A percentile compares a stretch with the other conserved stretches of the same genome.
phyloP scores from a whole-genome alignment of 2,113 vertebrate genomes.

The Xiphias gladius region DNA sequence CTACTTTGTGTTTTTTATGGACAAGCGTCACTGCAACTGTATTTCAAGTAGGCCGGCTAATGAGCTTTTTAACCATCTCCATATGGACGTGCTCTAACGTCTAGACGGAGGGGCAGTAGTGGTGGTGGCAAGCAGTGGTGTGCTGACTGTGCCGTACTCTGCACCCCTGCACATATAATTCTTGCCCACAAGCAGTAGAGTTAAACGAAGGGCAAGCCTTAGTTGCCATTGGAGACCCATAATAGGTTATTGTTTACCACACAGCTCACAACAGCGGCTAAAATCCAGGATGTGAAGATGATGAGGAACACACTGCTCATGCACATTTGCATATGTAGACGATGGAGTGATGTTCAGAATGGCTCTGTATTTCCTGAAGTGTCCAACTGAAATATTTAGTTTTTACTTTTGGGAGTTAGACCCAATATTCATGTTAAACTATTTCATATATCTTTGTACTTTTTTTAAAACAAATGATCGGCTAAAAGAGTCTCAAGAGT shows the following conservation, averaged over 20 bases:
- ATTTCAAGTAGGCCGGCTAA: constrained; percentile 85
- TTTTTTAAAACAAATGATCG: constrained; percentile 7
- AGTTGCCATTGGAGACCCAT: constrained; percentile 65
- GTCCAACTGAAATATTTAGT: not conserved
- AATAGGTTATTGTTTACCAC: constrained; percentile 79
- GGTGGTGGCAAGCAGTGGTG: constrained; percentile 73
- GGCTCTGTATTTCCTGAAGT: constrained; percentile 37
- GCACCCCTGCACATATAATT: constrained; percentile 72
- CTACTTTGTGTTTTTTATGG: constrained; percentile 85
- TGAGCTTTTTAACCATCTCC: constrained; percentile 86
- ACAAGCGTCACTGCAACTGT: constrained; percentile 84
- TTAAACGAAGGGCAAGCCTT: constrained; percentile 73
- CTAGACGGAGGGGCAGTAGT: constrained; percentile 81
- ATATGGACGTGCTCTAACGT: constrained; percentile 80
- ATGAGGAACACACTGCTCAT: constrained; percentile 60
- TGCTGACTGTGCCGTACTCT: constrained; percentile 80
- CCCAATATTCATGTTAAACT: not conserved
- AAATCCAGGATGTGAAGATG: constrained; percentile 74
- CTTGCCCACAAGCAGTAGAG: constrained; percentile 70
- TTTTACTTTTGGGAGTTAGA: not conserved
- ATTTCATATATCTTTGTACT: not conserved
- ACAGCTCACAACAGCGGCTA: constrained; percentile 63
- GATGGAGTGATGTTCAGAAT: constrained; percentile 29
- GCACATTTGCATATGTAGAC: constrained; percentile 53
- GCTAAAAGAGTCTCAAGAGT: not conserved